A percentile compares a stretch with the other conserved stretches of the same genome.
phyloP scores from a whole-genome alignment of 1,140 invertebrate species.

The Mactra quadrangularis region DNA sequence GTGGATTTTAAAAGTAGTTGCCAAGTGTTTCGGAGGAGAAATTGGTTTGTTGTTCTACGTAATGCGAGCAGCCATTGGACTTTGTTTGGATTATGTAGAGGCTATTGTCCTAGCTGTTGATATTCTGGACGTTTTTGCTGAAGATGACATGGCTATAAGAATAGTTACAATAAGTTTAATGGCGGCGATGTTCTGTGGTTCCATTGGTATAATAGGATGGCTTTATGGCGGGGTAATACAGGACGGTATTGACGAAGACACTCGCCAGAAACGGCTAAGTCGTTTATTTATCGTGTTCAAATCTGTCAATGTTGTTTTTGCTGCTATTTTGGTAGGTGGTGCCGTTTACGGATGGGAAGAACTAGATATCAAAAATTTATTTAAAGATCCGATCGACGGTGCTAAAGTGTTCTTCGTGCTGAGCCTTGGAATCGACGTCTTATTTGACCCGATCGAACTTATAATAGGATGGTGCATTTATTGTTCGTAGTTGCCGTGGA shows the following conservation, averaged over 20 bases:
- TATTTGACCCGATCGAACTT: background rate
- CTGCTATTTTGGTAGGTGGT: background rate
- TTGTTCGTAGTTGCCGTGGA: no score
- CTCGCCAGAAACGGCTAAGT: background rate
- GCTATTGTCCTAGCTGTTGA: background rate
- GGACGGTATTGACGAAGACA: background rate
- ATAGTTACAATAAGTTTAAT: background rate
- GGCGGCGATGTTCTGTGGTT: background rate
- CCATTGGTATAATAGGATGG: background rate
- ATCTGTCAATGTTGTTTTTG: background rate
- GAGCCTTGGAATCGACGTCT: background rate
- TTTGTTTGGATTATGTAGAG: background rate
- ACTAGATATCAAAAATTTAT: background rate
- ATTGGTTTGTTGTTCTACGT: background rate
- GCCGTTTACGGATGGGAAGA: background rate
- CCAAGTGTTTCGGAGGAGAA: background rate
- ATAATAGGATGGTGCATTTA: background rate
- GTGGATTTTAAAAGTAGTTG: background rate
- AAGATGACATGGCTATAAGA: background rate
- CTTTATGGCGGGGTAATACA: background rate
- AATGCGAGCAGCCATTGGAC: background rate
- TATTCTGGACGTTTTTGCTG: background rate
- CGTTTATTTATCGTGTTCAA: background rate
- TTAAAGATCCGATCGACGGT: no score
- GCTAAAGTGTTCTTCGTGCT: background rate